Conservation (phyloP, 2,113 vertebrate species). For the Corythornis madagascariensis region DNA sequence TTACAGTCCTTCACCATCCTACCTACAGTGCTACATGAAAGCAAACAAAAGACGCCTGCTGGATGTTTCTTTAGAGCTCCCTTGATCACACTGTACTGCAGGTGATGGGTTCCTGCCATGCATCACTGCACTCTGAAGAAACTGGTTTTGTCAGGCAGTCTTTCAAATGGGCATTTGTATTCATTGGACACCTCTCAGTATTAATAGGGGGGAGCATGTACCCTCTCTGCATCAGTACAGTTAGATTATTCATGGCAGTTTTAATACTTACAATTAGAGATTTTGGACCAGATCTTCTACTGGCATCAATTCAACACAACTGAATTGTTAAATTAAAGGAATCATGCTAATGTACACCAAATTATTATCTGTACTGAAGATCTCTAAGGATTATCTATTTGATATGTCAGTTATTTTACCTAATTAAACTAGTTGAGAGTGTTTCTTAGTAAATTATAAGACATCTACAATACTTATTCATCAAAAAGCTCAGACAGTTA, state of each 20-base stretch:
- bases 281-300: not conserved
- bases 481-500: not conserved
- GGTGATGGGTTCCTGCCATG: constrained; percentile 54
- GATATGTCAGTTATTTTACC: constrained; percentile 3
- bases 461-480: constrained; percentile 15
- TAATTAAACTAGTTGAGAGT: constrained; percentile 38
- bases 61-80: not conserved
- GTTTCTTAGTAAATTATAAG: constrained; percentile 17
- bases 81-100: constrained; percentile 18
- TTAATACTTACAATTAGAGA: constrained; percentile 34
- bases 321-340: constrained; percentile 4
- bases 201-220: not conserved
- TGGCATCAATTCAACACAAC: constrained; percentile 23
- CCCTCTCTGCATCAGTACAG: not conserved
- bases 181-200: constrained; percentile 9
- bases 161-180: constrained; percentile 28
- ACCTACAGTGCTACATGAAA: constrained; percentile 19
- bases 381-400: constrained; percentile 25
- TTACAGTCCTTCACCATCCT: not conserved
- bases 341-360: constrained; percentile 17
- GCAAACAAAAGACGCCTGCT: constrained; percentile 35
- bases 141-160: not conserved
- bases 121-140: not conserved
- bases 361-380: constrained; percentile 6
- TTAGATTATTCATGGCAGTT: constrained; percentile 8